Conservation (phyloP, 2,888 invertebrate genomes). For the Lysandra coridon region DNA sequence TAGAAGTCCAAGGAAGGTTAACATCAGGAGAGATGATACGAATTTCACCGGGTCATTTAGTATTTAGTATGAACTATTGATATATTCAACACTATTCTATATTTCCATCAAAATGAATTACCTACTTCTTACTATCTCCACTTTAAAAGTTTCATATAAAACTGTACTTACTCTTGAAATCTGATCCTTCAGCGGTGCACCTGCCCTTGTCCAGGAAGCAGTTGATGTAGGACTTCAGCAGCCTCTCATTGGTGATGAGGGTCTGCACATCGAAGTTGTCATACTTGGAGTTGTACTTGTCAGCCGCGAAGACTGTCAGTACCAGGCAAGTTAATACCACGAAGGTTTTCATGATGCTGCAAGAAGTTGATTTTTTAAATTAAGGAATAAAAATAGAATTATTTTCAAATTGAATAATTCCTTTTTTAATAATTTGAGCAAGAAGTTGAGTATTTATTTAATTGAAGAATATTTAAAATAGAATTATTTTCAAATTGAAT, state of each 20-base stretch:
- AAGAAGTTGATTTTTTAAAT: constrained; percentile 2
- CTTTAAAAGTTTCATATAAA: not conserved
- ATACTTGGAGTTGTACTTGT: constrained; percentile 84
- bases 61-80: too few species aligned
- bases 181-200: constrained; percentile 86
- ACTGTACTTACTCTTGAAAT: constrained; percentile 84
- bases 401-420: not conserved
- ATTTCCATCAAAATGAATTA: not conserved
- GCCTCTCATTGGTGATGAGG: constrained; percentile 83
- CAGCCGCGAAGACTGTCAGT: constrained; percentile 59
- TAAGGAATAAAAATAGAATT: not conserved
- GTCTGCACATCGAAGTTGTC: constrained; percentile 87
- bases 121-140: not conserved
- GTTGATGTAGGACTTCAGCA: constrained; percentile 85
- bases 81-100: too few species aligned
- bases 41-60: too few species aligned
- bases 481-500: not conserved
- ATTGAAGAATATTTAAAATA: not conserved
- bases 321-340: constrained; percentile 61
- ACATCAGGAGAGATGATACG: too few species aligned
- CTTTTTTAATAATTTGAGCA: constrained; percentile 32
- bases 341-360: constrained; percentile 60
- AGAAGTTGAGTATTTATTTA: not conserved
- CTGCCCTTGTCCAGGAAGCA: constrained; percentile 85
- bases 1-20: too few species aligned